These are phyloP conservation scores for Drosophila pseudoananassae DNA, from an alignment of 1,140 invertebrate genomes.

Conservation along the genomic window DNA sequence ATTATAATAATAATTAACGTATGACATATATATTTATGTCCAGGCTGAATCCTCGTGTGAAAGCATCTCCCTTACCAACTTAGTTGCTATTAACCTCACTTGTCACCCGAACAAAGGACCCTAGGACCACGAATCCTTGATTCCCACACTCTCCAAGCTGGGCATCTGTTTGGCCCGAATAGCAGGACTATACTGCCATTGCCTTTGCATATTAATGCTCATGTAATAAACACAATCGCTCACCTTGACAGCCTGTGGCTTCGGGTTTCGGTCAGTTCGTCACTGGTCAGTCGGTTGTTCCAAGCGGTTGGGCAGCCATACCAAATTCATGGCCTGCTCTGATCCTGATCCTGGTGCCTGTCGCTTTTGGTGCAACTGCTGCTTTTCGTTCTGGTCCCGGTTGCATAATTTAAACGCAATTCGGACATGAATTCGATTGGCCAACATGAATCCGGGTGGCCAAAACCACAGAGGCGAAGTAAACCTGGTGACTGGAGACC, in stretches of 20 bases:
- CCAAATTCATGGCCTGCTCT: slow-evolving; percentile 43
- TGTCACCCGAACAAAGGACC: slow-evolving; percentile 36
- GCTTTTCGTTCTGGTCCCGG: slow-evolving; percentile 4
- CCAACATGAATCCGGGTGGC: slow-evolving; percentile 11
- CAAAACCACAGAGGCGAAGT: slow-evolving; percentile 13
- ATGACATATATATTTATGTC: not conserved
- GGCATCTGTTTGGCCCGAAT: not conserved
- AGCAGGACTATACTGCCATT: slow-evolving; percentile 2
- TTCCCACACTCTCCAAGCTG: slow-evolving; percentile 17
- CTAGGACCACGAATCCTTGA: slow-evolving; percentile 14
- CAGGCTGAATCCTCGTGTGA: not conserved
- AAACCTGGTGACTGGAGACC: slow-evolving; percentile 9
- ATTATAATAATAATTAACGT: no score
- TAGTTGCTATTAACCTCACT: slow-evolving; percentile 45
- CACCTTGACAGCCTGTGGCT: slow-evolving; percentile 56
- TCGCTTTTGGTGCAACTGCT: not conserved
- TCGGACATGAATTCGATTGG: slow-evolving; percentile 54
- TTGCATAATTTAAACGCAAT: slow-evolving; percentile 62
- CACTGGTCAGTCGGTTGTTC: slow-evolving; percentile 44
- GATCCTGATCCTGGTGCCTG: not conserved
- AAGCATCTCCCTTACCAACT: slow-evolving; percentile 1
- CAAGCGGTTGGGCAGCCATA: slow-evolving; percentile 52
- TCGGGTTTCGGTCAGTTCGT: slow-evolving; percentile 38
- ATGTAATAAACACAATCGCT: slow-evolving; percentile 63
- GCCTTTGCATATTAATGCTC: slow-evolving; percentile 58